Base-by-base conservation (phyloP, 2,113 vertebrate species). In the Apistogramma diplotaenia region DNA sequence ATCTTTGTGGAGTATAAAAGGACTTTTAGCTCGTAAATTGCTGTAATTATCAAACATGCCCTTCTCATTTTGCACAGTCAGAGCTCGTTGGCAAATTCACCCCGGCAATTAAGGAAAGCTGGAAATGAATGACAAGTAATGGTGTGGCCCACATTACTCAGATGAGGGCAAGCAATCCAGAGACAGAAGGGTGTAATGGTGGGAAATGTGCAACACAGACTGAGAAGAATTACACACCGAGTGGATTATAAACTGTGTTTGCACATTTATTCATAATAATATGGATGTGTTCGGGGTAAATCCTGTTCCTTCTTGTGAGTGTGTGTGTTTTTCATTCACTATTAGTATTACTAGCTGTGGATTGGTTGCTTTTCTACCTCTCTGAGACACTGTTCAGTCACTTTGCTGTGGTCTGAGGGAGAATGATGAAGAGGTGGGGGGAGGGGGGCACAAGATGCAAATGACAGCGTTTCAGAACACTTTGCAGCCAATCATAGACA, bases 1-100 rank as follows among this genome's bases (percentile, higher is more conserved):
- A 79, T 88, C 83, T 89, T 85, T 84, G 72, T 60, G 61, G 61
- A 84, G 49, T 46, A 85, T 87, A 86, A 91, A 89, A 84, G 56
- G 76, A 86, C 76, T 80, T 87, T 85, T 95, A 96, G 96, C 95
- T 96, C 94, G 95, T 96, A 97, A 96, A 98, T 98, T 97, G 96
- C 96, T 96, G 96, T 96, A 97, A 97, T 97, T 97, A 97, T 97
- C 87, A 85, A 96, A 96, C 95, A 96, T 96, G 95, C 96, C 96
- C 95, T 96, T 96, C 96, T 97, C 96, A 96, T 97, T 97, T 96
- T 96, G 96, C 96, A 96, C 96, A 97, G 96, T 96, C 93, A 95
- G 96, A 96, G 96, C 96, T 96, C 95, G 94, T 95, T 96, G 96
- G 96, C 96, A 96, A 96, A 83, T 89, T 96, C 95, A 96, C 95